These are phyloP conservation scores for Aldrovandia affinis DNA, from an alignment of 2,797 vertebrate species.

Conservation along the genomic window DNA sequence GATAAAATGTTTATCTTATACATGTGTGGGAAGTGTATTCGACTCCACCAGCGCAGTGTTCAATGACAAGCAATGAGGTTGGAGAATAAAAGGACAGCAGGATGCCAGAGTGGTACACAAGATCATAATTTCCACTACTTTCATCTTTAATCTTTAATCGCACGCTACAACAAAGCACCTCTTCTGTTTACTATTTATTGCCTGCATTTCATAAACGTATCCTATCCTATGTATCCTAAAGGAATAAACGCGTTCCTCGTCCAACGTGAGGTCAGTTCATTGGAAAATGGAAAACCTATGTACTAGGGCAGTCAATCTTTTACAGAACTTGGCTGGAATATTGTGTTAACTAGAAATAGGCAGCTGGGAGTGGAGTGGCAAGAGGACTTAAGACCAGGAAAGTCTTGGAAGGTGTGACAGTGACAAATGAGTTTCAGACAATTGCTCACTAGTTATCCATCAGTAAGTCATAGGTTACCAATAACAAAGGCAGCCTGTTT, in stretches of 20 bases:
- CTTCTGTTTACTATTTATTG: background rate
- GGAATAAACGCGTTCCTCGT: background rate
- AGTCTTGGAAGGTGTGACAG: background rate
- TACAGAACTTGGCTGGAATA: background rate
- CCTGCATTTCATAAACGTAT: too few relatives aligned
- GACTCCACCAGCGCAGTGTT: background rate
- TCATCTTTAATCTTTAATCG: background rate
- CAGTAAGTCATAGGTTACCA: constrained; percentile 6
- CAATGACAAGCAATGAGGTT: background rate
- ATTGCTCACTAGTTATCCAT: background rate
- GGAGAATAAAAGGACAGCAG: background rate
- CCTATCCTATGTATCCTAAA: background rate
- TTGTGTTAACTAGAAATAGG: constrained; percentile 24
- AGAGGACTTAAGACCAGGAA: constrained; percentile 8
- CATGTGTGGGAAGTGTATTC: background rate
- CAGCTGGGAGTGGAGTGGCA: background rate
- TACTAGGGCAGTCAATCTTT: constrained; percentile 5
- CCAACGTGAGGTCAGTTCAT: constrained; percentile 14
- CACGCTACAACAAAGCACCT: background rate
- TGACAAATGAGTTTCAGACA: background rate
- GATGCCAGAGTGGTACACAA: background rate
- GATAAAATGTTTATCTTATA: background rate
- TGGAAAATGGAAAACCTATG: background rate
- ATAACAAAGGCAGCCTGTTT: background rate
- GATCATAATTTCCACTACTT: background rate